Percentiles rank a stretch among this genome's conserved stretches.
These are phyloP conservation scores for Acanthosepion lycidas DNA, from an alignment of 2,888 invertebrate genomes.

Conservation along the genomic window DNA sequence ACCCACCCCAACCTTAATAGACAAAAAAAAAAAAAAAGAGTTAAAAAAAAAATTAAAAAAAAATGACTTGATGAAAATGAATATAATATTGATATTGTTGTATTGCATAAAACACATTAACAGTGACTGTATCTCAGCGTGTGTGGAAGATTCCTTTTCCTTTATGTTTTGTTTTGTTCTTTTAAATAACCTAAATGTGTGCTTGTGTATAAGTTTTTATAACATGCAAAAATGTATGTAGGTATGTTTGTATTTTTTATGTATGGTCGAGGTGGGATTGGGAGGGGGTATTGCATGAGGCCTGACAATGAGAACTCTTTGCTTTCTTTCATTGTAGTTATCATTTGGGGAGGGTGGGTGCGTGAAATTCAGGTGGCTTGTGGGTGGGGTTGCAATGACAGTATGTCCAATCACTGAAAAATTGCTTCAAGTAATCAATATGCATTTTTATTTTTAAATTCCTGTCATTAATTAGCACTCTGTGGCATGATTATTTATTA, in stretches of 20 bases:
- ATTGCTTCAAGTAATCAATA: background rate
- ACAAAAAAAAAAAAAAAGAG: background rate
- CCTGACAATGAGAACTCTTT: background rate
- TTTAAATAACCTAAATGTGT: background rate
- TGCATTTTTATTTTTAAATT: background rate
- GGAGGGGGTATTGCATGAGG: background rate
- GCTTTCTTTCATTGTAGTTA: background rate
- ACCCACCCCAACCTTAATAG: too few relatives aligned
- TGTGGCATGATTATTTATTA: background rate
- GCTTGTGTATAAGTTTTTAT: background rate
- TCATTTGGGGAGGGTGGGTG: background rate
- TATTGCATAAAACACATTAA: background rate
- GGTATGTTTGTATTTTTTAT: background rate
- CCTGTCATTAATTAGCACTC: background rate
- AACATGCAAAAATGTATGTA: too few relatives aligned
- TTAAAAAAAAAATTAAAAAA: too few relatives aligned
- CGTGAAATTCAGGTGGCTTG: too few relatives aligned
- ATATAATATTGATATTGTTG: conserved; percentile 11
- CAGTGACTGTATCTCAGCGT: background rate
- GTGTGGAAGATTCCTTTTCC: background rate
- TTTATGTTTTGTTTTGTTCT: background rate
- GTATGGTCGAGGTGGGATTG: background rate
- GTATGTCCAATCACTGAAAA: background rate
- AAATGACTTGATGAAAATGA: background rate
- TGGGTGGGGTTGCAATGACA: background rate